Conservation (phyloP, 2,797 vertebrate species). For the Poecilia gillii region DNA sequence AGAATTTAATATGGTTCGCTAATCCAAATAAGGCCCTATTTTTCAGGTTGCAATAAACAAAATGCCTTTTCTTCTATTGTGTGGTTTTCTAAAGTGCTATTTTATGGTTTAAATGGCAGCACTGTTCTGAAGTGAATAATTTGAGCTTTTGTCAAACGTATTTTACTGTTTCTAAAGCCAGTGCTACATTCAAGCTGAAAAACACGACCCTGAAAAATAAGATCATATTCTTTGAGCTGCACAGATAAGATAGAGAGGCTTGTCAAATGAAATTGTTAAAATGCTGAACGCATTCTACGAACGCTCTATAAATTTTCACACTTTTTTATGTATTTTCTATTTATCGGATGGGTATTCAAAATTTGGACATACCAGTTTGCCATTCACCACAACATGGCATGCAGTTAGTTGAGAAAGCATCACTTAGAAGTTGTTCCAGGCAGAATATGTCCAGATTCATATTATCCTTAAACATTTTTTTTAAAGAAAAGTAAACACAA, state of each 20-base stretch:
- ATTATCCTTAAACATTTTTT: neutral
- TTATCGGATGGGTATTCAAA: neutral
- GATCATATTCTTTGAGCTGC: neutral
- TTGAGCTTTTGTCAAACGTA: neutral
- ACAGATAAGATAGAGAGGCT: neutral
- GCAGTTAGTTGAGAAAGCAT: neutral
- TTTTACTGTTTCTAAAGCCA: neutral
- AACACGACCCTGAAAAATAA: neutral
- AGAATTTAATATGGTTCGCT: conserved; percentile 7
- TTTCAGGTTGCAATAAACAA: conserved; percentile 18
- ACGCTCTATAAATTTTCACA: neutral
- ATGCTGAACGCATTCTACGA: neutral
- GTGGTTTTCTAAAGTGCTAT: neutral
- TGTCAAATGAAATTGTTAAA: neutral
- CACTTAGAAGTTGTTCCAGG: neutral
- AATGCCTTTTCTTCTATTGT: neutral
- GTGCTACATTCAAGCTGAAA: neutral
- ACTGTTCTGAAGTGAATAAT: neutral
- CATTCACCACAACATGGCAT: neutral
- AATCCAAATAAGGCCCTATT: neutral
- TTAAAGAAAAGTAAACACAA: neutral
- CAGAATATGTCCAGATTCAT: neutral
- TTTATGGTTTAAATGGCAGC: neutral
- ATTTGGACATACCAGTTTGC: neutral
- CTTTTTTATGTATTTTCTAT: neutral